A percentile compares a stretch with the other conserved stretches of the same genome.
These are phyloP conservation scores for Mesorhabditis sp. DNA, from an alignment of 2,888 invertebrate species.

Conservation along the genomic window DNA sequence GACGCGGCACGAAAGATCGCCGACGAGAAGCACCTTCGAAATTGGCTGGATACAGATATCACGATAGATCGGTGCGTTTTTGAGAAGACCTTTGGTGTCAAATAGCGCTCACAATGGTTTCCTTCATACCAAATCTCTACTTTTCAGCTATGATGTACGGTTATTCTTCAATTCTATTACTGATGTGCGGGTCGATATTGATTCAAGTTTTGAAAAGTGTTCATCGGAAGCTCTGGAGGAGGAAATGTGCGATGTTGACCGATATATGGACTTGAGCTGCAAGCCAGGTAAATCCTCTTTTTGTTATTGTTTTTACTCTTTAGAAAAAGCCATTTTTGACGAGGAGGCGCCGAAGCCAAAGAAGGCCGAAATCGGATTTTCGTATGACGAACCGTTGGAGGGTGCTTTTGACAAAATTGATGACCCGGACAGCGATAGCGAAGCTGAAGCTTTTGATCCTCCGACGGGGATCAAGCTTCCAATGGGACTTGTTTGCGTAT, in stretches of 20 bases:
- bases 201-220: slow-evolving; percentile 63
- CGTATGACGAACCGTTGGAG: slow-evolving; percentile 15
- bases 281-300: too few species aligned
- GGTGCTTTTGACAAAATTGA: not conserved
- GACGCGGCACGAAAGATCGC: not conserved
- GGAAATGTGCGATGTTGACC: slow-evolving; percentile 87
- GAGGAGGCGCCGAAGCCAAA: too few species aligned
- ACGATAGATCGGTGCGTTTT: not conserved
- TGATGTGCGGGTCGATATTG: slow-evolving; percentile 65
- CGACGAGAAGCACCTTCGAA: not conserved
- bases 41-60: not conserved
- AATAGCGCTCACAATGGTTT: not conserved
- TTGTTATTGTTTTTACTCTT: too few species aligned
- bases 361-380: slow-evolving; percentile 25
- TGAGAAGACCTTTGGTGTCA: not conserved
- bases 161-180: slow-evolving; percentile 38
- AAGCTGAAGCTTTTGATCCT: slow-evolving; percentile 71
- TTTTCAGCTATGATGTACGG: slow-evolving; percentile 54
- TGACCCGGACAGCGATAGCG: slow-evolving; percentile 29
- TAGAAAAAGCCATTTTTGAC: too few species aligned
- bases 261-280: slow-evolving; percentile 71
- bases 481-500: slow-evolving; percentile 66
- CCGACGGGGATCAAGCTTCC: slow-evolving; percentile 75
- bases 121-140: too few species aligned
- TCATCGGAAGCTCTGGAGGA: slow-evolving; percentile 70